Percentiles rank a stretch among this genome's conserved stretches.
Evolutionary conservation across 2,797 vertebrate genomes (phyloP).

Genomic region (Myripristis murdjan): DNA sequence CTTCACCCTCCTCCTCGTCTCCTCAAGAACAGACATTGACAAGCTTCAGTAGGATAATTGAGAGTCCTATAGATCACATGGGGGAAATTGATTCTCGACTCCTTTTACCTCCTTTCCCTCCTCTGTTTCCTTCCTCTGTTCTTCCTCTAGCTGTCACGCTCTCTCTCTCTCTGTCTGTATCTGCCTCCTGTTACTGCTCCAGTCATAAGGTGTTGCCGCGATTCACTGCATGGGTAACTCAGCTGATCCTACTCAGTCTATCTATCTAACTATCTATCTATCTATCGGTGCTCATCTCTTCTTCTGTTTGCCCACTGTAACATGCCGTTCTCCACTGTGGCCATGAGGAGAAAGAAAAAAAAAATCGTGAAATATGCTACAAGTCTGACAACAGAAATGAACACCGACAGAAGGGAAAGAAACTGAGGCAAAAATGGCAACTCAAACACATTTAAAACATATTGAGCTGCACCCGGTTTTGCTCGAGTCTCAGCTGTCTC

Average conservation of each 20-base stretch:
- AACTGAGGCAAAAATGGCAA: constrained; percentile 15
- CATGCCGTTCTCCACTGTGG: constrained; percentile 45
- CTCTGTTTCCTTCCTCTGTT: not conserved
- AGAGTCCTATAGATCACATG: constrained; percentile 79
- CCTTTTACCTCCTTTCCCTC: constrained; percentile 59
- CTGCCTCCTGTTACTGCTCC: constrained; percentile 56
- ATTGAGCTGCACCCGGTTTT: constrained; percentile 33
- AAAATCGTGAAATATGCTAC: constrained; percentile 24
- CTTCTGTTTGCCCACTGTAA: constrained; percentile 24
- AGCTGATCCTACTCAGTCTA: constrained; percentile 61
- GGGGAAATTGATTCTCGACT: constrained; percentile 76
- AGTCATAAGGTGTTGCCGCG: constrained; percentile 74
- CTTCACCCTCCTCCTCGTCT: constrained; percentile 61
- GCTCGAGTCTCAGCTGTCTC: not conserved
- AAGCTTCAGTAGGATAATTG: constrained; percentile 80
- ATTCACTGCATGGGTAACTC: constrained; percentile 77
- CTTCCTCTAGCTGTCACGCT: not conserved
- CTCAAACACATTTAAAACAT: constrained; percentile 40
- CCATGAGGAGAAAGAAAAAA: constrained; percentile 21
- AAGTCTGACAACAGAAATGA: constrained; percentile 38
- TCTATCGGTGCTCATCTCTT: constrained; percentile 52
- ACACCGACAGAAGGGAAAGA: constrained; percentile 12
- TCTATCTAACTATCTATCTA: constrained; percentile 69
- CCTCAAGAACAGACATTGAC: constrained; percentile 67
- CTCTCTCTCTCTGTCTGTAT: constrained; percentile 35